A percentile compares a stretch with the other conserved stretches of the same genome.
Conservation (phyloP, 2,797 vertebrate species). For the Myotis vivesi region DNA sequence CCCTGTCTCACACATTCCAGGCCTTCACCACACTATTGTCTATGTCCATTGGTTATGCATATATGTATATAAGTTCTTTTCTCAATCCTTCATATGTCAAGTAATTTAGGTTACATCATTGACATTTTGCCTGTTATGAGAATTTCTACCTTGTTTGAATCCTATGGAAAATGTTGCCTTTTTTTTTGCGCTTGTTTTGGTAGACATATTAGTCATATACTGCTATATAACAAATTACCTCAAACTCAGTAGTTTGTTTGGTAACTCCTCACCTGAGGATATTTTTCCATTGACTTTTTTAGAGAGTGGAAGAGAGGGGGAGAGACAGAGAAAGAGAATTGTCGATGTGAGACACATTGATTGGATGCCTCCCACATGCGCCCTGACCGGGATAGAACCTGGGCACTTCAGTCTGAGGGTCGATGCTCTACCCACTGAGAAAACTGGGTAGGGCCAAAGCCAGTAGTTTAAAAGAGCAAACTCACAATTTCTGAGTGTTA, state of each 20-base stretch:
- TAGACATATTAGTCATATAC: background rate
- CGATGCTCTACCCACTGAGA: too few species aligned
- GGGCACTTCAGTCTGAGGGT: too few species aligned
- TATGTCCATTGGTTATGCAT: too few species aligned
- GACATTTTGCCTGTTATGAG: background rate
- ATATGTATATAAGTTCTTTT: background rate
- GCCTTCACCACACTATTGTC: too few species aligned
- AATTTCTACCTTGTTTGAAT: slow-evolving; percentile 7
- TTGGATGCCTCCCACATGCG: too few species aligned
- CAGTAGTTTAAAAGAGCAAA: background rate
- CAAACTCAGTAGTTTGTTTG: background rate
- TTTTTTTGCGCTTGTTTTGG: slow-evolving; percentile 1
- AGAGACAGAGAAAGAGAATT: too few species aligned
- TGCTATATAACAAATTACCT: background rate
- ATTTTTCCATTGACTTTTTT: too few species aligned
- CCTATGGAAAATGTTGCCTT: background rate
- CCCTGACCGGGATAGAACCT: too few species aligned
- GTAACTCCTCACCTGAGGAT: too few species aligned
- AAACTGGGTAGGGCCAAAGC: background rate
- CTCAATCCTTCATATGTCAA: background rate
- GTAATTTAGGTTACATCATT: background rate
- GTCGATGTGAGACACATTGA: too few species aligned
- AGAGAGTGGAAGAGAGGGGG: too few species aligned
- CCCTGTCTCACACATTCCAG: too few species aligned
- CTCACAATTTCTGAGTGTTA: background rate